Base-by-base conservation (phyloP, 2,888 invertebrate genomes). In the Hirtodrosophila cameraria region DNA sequence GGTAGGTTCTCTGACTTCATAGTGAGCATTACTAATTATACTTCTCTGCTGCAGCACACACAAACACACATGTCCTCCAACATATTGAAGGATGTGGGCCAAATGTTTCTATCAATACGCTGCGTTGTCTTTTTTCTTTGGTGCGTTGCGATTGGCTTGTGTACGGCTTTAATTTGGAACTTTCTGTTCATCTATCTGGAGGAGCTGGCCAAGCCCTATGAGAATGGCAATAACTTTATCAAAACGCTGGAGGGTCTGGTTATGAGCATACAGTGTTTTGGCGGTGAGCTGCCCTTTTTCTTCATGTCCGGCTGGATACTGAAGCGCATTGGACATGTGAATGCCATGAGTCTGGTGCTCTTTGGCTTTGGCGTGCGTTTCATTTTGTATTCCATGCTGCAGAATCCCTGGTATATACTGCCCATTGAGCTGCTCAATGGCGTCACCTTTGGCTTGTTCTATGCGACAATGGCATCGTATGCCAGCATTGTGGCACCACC, bases 401-500 rank as follows among this genome's bases (percentile, higher is more conserved):
- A 92, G 1, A 94, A 97, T 90, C 94, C 96, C 0, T 97, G 97
- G 97, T 94, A 93, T 92, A 94, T 96, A 39, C 91, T 98, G 59
- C 94, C 96, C 0, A 94, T 98, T 46, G 98, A 98, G 90, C 89
- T 97, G 62, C 91, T 96, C 6, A 97, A 98, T 90, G 97, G 98
- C 0, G 91, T 97, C 15, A 97, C 97, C 0, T 96, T 96, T 88
- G 97, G 97, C 13, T 93, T 97, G 88, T 96, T 96, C 84, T 97
- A 96, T 89, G 94, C 97, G 0, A 95, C 96, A 7, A 96, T 97
- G 96, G 94, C 96, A 12, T 96, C 96, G 0, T 97, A 97, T 90
- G 97, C 97, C 0, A 96, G 94, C 87, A 93, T 95, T 63, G 93
- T 96, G 0, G 95, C 97, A 1, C 96, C 96, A 1, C 93, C 94